Base-by-base conservation (phyloP, 2,113 vertebrate genomes). In the Passer domesticus region DNA sequence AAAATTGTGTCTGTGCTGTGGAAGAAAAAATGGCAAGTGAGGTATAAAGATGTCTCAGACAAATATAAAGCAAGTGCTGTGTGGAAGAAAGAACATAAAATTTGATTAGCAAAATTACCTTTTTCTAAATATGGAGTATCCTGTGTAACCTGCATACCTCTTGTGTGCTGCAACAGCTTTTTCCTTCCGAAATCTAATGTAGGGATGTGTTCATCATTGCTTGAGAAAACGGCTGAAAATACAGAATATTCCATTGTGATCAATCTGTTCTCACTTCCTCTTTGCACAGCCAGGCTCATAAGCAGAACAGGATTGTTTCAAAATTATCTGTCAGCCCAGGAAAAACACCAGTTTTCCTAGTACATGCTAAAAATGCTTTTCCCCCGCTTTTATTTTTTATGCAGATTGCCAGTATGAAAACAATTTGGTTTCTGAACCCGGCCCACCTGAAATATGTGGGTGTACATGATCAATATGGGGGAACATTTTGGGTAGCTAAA, bases 231-330 rank as follows among this genome's bases (percentile, higher is more conserved):
- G 83, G 60, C 89, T 90, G 91, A 77, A 91, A 74, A 84, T 73
- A 50, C 77, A 79, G 74, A 77, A 82, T 97, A 94, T 37, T 68
- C 60, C 49, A 18, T 85, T 94, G 73, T 89, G 87, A 87, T 94
- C 79, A 88, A 58, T 82, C 81, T 92, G 69, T 76, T 91, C 84
- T 91, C 50, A 75, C 77, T 90, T 94, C 92, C 79, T 91, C 81
- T 87, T 68, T 37, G 58, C 49, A 52, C 35, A 75, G 35, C 43
- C 41, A 73, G 80, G 67, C 90, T 95, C 28, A 22, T 90, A 81
- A 83, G 69, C 59, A 68, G 60, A 89, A 72, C 49, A 79, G 55
- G 52, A 44, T 83, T 83, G 67, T 83, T 89, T 72, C 56, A 84
- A 46, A 89, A 68, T 95, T 56, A 33, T 50, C 47, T 91, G 6